Percentiles rank a stretch among this genome's conserved stretches.
Conservation (phyloP, 2,888 invertebrate genomes). For the Rhimphoctona megacephalus region DNA sequence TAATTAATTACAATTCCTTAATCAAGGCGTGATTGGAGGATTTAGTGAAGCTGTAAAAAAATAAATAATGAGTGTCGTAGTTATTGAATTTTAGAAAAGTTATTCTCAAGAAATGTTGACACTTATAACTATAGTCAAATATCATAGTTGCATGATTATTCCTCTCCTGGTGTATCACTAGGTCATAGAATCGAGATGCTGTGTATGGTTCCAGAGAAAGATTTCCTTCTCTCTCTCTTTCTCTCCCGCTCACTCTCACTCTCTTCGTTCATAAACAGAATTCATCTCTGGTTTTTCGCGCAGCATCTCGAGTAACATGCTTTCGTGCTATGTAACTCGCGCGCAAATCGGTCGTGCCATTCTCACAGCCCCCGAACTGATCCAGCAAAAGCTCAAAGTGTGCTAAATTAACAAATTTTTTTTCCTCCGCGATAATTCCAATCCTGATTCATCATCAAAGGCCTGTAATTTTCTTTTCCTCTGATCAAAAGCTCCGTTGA, state of each 20-base stretch:
- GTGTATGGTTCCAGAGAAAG: not conserved
- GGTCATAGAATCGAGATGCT: constrained; percentile 59
- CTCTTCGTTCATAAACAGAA: constrained; percentile 50
- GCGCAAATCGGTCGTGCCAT: constrained; percentile 71
- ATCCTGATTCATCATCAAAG: not conserved
- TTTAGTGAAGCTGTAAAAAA: not conserved
- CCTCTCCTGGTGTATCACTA: constrained; percentile 55
- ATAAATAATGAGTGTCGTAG: too few relatives aligned
- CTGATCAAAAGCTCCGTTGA: not conserved
- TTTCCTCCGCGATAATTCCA: not conserved
- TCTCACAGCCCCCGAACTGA: constrained; percentile 71
- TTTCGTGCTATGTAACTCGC: constrained; percentile 28
- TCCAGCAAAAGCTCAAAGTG: constrained; percentile 54
- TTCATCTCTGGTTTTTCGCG: constrained; percentile 45
- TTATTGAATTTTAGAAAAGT: too few relatives aligned
- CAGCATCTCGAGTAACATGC: constrained; percentile 23
- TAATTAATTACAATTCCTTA: too few relatives aligned
- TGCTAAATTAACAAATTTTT: constrained; percentile 40
- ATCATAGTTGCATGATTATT: constrained; percentile 35
- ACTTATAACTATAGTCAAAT: not conserved
- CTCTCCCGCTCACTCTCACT: constrained; percentile 69
- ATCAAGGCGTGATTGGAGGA: too few relatives aligned
- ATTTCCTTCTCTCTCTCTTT: constrained; percentile 71
- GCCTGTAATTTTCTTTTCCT: constrained; percentile 1
- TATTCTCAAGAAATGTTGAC: not conserved